phyloP scores from a whole-genome alignment of 2,888 invertebrate species.

The Acrobasis suavella region DNA sequence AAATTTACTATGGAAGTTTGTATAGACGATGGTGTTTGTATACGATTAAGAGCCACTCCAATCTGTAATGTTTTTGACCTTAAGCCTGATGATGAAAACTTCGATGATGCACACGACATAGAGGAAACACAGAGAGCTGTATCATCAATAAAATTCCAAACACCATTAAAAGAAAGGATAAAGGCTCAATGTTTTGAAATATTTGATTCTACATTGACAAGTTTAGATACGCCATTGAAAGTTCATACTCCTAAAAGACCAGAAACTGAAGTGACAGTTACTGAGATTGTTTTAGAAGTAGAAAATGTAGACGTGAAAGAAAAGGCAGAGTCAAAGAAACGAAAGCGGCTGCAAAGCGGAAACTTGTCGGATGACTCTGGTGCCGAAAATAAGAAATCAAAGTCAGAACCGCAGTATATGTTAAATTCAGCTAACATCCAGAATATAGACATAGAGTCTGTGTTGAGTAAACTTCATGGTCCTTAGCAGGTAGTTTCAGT shows the following conservation, averaged over 20 bases:
- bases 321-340: constrained; percentile 54
- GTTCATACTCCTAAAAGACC: constrained; percentile 44
- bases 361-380: constrained; percentile 51
- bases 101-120: constrained; percentile 39
- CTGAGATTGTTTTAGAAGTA: constrained; percentile 62
- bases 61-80: constrained; percentile 52
- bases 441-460: constrained; percentile 75
- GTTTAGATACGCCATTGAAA: constrained; percentile 73
- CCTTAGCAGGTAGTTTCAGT: constrained; percentile 44
- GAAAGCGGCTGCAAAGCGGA: constrained; percentile 57
- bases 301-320: constrained; percentile 49
- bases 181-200: constrained; percentile 65
- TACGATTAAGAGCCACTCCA: constrained; percentile 62
- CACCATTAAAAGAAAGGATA: constrained; percentile 63
- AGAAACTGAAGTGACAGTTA: constrained; percentile 46
- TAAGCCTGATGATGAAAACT: constrained; percentile 41
- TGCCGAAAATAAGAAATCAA: constrained; percentile 56
- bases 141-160: constrained; percentile 40
- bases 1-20: constrained; percentile 71
- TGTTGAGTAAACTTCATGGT: constrained; percentile 73
- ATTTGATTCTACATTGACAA: constrained; percentile 74
- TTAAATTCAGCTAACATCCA: constrained; percentile 65
- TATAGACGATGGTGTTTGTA: constrained; percentile 62
- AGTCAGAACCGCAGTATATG: constrained; percentile 60
- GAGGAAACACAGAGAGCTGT: constrained; percentile 67